phyloP scores from a whole-genome alignment of 1,140 invertebrate genomes.

The Plutomurus gul region DNA sequence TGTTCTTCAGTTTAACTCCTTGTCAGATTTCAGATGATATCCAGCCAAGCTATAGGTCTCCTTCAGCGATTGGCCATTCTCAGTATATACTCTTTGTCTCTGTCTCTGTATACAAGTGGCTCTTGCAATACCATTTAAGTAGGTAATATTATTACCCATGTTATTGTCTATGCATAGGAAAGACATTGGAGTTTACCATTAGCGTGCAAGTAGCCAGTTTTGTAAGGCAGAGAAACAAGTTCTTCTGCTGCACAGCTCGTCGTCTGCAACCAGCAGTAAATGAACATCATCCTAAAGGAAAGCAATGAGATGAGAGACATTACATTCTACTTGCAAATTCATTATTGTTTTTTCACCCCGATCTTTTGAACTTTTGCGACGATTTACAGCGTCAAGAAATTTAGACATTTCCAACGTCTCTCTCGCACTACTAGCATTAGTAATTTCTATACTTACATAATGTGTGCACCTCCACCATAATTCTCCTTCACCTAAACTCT shows the following conservation, averaged over 20 bases:
- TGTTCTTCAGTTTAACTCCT: no score
- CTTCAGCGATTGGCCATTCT: no score
- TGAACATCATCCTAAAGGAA: not conserved
- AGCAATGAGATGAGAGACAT: conserved; percentile 37
- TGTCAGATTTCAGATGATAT: no score
- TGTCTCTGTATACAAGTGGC: no score
- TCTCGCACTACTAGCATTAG: not conserved
- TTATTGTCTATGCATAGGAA: not conserved
- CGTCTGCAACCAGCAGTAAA: conserved; percentile 20
- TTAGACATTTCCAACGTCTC: conserved; percentile 40
- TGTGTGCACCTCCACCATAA: no score
- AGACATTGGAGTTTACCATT: not conserved
- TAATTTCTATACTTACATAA: no score
- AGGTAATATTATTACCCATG: not conserved
- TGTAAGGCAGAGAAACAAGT: conserved; percentile 1
- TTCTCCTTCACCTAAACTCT: no score
- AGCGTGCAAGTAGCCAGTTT: conserved; percentile 25
- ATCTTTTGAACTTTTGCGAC: conserved; percentile 42
- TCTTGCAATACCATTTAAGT: no score
- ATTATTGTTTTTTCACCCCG: conserved; percentile 40
- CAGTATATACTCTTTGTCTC: no score
- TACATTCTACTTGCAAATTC: conserved; percentile 43
- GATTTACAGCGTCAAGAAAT: conserved; percentile 40
- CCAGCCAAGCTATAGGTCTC: no score
- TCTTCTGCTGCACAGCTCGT: not conserved